A percentile compares a stretch with the other conserved stretches of the same genome.
These are phyloP conservation scores for Nibea coibor DNA, from an alignment of 2,113 vertebrate genomes.

Conservation along the genomic window DNA sequence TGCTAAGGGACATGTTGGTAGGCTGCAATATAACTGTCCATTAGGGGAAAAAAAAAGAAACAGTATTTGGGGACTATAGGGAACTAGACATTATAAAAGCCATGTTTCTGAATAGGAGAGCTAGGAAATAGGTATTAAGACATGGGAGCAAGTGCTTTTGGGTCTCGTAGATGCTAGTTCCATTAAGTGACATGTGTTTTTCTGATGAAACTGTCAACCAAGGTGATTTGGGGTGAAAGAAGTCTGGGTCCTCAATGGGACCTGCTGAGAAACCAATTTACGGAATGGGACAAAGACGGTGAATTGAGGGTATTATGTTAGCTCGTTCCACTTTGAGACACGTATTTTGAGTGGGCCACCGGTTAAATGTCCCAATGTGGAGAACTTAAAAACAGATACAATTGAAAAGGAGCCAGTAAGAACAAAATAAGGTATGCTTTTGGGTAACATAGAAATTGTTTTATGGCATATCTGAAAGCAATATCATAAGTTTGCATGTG, in stretches of 20 bases:
- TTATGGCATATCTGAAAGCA: background rate
- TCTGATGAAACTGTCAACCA: slow-evolving; percentile 46
- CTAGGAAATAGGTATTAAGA: slow-evolving; percentile 12
- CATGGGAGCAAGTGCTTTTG: slow-evolving; percentile 7
- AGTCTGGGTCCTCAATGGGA: slow-evolving; percentile 9
- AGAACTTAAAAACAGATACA: slow-evolving; percentile 3
- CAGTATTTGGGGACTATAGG: background rate
- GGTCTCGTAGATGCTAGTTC: background rate
- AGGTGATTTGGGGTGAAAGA: slow-evolving; percentile 23
- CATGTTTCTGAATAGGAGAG: slow-evolving; percentile 15
- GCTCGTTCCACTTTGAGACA: slow-evolving; percentile 9
- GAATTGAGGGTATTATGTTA: slow-evolving; percentile 9
- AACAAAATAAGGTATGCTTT: background rate
- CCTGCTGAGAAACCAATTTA: slow-evolving; percentile 51
- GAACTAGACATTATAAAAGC: slow-evolving; percentile 3
- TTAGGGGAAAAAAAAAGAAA: background rate
- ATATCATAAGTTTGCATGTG: background rate
- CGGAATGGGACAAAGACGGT: slow-evolving; percentile 13
- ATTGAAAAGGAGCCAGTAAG: background rate
- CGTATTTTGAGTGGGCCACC: slow-evolving; percentile 7
- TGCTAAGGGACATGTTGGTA: slow-evolving; percentile 5
- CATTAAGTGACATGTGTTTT: slow-evolving; percentile 35
- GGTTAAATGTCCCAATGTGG: slow-evolving; percentile 9
- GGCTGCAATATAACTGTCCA: slow-evolving; percentile 28
- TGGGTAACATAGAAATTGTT: background rate